Base-by-base conservation (phyloP, 2,113 vertebrate species). In the Haemorhous mexicanus region DNA sequence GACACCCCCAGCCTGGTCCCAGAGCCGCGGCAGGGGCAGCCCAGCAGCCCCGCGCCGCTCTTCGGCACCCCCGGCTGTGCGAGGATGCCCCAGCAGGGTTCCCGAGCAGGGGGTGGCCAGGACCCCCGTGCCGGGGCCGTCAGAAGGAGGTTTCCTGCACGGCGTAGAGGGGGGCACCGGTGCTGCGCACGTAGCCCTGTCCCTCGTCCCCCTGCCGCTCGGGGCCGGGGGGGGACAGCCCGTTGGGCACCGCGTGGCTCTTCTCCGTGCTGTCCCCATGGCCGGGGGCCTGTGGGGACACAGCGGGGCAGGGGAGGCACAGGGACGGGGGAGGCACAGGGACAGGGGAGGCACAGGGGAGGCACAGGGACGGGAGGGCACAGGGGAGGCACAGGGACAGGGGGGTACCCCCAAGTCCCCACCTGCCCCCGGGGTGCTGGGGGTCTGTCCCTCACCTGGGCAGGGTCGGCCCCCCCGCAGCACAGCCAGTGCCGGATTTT, bases 401-500 rank as follows among this genome's bases (percentile, higher is more conserved):
- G 37, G 7, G 9, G 33, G 8, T 27, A 7, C 22, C 2, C 10
- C 8, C 8, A 0, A 3, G 28, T 21, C 23, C 15, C 28, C 30
- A 3, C 6, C 22, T 2, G 39, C 2, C 19, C 28, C 3, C 2
- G 3, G 10, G 30, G 19, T 41, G 13, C 21, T 2, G 7, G 17
- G 41, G 18, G 22, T 11, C 69, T 9, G 24, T 21, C 63, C 49
- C 93, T 97, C 90, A 98, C 99, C 98, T 98, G 97, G 16, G 37
- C 59, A 13, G 94, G 63, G 95, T 98, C 93, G 11, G 67, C 94
- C 13, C 95, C 98, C 49, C 98, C 82, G 5, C 98, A 99, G 97
- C 98, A 98, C 16, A 99, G 95, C 82, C 97, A 96, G 56, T 97
- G 97, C 68, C 70, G 98, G 96, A 98, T 98, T 75, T 94, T 97